phyloP scores from a whole-genome alignment of 2,113 vertebrate genomes.

The Odobenus rosmarus region DNA sequence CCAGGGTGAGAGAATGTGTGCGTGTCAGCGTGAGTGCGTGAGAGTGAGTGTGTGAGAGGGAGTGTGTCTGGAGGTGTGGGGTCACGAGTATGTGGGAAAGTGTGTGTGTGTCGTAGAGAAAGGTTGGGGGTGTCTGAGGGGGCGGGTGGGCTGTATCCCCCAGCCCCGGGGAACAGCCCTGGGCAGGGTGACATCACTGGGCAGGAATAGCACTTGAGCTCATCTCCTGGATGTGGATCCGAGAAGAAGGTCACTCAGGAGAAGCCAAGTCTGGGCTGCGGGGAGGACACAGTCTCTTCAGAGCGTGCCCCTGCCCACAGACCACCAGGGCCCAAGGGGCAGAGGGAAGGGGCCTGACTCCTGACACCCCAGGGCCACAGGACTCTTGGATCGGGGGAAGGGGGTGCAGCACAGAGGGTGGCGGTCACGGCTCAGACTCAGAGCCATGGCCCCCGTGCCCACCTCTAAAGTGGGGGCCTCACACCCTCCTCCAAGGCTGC shows the following conservation, averaged over 20 bases:
- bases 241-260: neutral
- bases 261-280: neutral
- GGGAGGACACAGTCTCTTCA: neutral
- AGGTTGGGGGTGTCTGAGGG: neutral
- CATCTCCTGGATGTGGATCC: constrained; percentile 55
- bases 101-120: neutral
- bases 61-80: neutral
- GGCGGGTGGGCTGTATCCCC: neutral
- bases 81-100: neutral
- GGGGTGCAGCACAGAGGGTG: constrained; percentile 57
- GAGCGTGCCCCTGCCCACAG: neutral
- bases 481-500: neutral
- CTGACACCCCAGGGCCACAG: neutral
- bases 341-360: neutral
- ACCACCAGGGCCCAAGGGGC: neutral
- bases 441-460: rapidly evolving
- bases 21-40: neutral
- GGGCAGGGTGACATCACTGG: neutral
- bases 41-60: neutral
- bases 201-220: constrained; percentile 61
- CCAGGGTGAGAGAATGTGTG: neutral
- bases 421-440: rapidly evolving
- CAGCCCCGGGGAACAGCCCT: rapidly evolving
- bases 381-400: neutral
- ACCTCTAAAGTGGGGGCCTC: rapidly evolving